phyloP scores from a whole-genome alignment of 2,797 vertebrate genomes.

The Poecilia gillii region DNA sequence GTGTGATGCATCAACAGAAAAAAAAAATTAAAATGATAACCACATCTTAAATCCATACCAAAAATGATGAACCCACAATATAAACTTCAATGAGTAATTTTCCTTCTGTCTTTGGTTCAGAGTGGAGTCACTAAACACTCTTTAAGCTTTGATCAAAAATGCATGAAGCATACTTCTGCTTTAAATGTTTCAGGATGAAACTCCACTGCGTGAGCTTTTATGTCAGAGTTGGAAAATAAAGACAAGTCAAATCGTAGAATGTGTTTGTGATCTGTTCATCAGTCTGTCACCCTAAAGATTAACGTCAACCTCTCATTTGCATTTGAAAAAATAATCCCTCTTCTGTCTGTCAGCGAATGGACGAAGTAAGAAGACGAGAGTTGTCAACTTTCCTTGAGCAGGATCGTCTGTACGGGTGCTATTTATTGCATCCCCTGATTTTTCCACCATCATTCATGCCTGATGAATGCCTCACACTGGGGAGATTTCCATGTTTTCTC shows the following conservation, averaged over 20 bases:
- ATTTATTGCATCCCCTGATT: slow-evolving; percentile 35
- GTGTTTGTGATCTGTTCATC: slow-evolving; percentile 45
- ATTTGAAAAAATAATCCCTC: slow-evolving; percentile 69
- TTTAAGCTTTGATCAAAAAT: slow-evolving; percentile 50
- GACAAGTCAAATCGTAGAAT: slow-evolving; percentile 41
- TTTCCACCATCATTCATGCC: slow-evolving; percentile 28
- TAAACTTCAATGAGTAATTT: slow-evolving; percentile 36
- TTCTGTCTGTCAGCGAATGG: slow-evolving; percentile 52
- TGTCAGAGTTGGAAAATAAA: slow-evolving; percentile 44
- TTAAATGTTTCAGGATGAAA: slow-evolving; percentile 27
- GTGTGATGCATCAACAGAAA: slow-evolving; percentile 48
- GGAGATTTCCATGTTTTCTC: slow-evolving; percentile 32
- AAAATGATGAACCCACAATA: slow-evolving; percentile 49
- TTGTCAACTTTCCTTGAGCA: slow-evolving; percentile 52
- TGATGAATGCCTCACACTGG: slow-evolving; percentile 15
- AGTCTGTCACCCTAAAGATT: slow-evolving; percentile 66
- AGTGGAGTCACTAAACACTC: slow-evolving; percentile 13
- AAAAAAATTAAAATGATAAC: neutral
- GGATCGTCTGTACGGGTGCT: slow-evolving; percentile 34
- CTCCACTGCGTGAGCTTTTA: slow-evolving; percentile 7
- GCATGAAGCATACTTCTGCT: slow-evolving; percentile 26
- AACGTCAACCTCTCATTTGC: slow-evolving; percentile 71
- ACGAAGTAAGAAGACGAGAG: slow-evolving; percentile 54
- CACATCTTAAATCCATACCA: slow-evolving; percentile 19
- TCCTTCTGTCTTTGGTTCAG: slow-evolving; percentile 26